Base-by-base conservation (phyloP, 2,888 invertebrate genomes). In the Smittia aterrima region DNA sequence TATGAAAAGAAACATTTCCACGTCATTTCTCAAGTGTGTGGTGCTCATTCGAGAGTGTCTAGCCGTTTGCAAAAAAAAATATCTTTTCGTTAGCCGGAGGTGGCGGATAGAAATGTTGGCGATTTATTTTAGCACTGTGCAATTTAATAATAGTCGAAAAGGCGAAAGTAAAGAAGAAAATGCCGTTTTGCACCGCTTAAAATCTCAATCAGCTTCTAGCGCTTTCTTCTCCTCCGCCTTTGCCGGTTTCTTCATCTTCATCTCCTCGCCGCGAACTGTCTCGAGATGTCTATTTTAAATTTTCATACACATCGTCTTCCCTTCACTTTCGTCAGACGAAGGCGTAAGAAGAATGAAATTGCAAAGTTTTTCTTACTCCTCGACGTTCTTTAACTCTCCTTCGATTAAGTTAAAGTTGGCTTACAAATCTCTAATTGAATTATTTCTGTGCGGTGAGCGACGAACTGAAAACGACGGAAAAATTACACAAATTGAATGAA, bases 91-190 rank as follows among this genome's bases (percentile, higher is more conserved):
- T 11, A 11, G 22, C 58, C 58, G 22, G 16, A 4, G 47, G 22
- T 20, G 22, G 64, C 64, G 64, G 27, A 7, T 58, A 58, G 22
- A 58, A 58, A 22, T 18, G 11, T 47, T 47, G 47, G 47, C 18
- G 58, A 58, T 20, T 58, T 58, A 20, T 22, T 58, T 58, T 58
- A 7, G 58, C 58, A 27, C 27, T 13, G 24, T 64, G 64, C 64
- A 64, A 27, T 64, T 64, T 64, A 58, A 58, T 58, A 58, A 58
- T 58, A 58, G 58, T 58, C 58, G 47, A 58, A 58, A 58, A 58
- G 47, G 47, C 32, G 32, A 32, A 32, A n/a, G n/a, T n/a, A n/a
- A n/a, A 32, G 32, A 32, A 32, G 32, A 32, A 32, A 32, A 32
- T 32, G 32, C 32, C 32, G 32, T 32, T 32, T 32, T 32, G 32